phyloP scores from a whole-genome alignment of 2,113 vertebrate species.

The Acrocephalus arundinaceus region DNA sequence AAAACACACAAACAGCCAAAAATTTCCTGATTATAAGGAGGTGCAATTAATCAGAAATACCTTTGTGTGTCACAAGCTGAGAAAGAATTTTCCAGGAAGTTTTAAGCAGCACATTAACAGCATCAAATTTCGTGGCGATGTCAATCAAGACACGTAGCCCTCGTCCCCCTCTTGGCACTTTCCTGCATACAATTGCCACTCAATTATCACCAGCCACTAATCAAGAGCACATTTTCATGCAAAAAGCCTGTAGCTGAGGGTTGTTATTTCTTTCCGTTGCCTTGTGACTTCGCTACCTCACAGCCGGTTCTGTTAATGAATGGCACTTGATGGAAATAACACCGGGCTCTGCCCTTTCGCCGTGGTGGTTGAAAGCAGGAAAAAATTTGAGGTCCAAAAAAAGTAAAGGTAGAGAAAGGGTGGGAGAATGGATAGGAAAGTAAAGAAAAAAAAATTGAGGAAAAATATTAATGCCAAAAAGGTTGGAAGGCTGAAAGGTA shows the following conservation, averaged over 20 bases:
- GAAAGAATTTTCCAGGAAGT: neutral
- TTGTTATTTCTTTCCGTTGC: neutral
- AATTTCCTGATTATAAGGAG: neutral
- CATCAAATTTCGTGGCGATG: neutral
- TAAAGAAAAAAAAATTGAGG: neutral
- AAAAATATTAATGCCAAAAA: neutral
- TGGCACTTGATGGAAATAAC: neutral
- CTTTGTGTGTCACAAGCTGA: neutral
- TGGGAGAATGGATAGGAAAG: neutral
- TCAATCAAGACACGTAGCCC: neutral
- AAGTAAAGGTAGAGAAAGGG: neutral
- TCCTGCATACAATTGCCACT: slow-evolving; percentile 10
- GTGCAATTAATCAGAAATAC: neutral
- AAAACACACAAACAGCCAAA: neutral
- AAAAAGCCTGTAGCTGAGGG: neutral
- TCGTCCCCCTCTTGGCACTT: neutral
- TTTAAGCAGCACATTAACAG: neutral
- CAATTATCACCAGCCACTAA: neutral
- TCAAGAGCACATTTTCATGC: neutral
- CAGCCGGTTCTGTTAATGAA: neutral
- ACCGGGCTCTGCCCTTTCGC: neutral
- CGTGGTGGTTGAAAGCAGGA: neutral
- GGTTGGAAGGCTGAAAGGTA: neutral
- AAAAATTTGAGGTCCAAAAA: neutral
- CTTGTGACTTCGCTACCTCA: neutral